Base-by-base conservation (phyloP, 2,797 vertebrate species). In the Xenentodon cancila region DNA sequence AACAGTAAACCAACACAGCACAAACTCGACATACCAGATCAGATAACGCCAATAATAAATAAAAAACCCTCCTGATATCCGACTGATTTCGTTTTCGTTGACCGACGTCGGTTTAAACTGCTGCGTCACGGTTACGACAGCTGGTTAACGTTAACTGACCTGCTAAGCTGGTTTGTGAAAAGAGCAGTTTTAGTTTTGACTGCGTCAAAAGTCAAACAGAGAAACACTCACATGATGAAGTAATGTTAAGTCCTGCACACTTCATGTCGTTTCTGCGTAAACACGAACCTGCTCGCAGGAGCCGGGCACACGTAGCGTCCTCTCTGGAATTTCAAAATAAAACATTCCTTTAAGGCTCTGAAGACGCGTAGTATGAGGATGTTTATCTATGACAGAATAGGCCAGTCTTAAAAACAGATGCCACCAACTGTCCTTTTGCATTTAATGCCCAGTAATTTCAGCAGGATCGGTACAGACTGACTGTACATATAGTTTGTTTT, bases 51-150 rank as follows among this genome's bases (percentile, higher is more conserved):
- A 4, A n/a, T 8, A 37, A 17, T 21, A 59, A 43, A 40, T 7
- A n/a, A 1, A 21, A 25, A 27, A 17, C 2, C 43, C n/a, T 17
- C 18, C 22, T 15, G 3, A 32, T 40, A n/a, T 1, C 51, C n/a
- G 37, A 16, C 17, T 27, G 20, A 55, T 25, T 51, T 61, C 27
- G 51, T 40, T 71, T 71, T 71, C 60, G 44, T 48, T 71, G 59
- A 20, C 6, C 20, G 47, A 27, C 56, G 44, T 47, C 48, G 7
- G 12, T 9, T 27, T 13, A 32, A 27, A 11, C 11, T 47, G 59
- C 59, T 63, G n/a, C 22, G 61, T 48, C 19, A 55, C 44, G 17
- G 19, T 13, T 19, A 6, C n/a, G 16, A 17, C 4, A 8, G 27
- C n/a, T 8, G 16, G 13, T 37, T 46, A 16, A 15, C 7, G 9